Base-by-base conservation (phyloP, 2,888 invertebrate species). In the Tenthredo mesomela region DNA sequence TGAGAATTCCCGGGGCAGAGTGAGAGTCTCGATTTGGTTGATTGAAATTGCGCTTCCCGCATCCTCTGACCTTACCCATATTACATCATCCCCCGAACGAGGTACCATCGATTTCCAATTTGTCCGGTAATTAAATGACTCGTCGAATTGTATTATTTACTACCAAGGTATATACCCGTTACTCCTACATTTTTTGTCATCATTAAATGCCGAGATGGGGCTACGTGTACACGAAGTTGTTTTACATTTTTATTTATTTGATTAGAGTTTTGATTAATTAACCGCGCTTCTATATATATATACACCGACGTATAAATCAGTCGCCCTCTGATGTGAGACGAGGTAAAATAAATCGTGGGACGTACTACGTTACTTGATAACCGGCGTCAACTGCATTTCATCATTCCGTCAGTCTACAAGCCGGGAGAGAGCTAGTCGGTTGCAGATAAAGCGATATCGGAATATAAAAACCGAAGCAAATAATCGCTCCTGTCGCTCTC, bases 81-180 rank as follows among this genome's bases (percentile, higher is more conserved):
- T 77, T 77, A 43, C 43, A 73, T 73, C 43, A 73, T 73, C 73
- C 40, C 40, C 21, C 9, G 29, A 77, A 7, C 50, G 77, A 77
- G 77, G 18, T 5, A 43, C 29, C 67, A 82, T 82, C 82, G 82
- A 82, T 82, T 67, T 67, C 82, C 82, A 67, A 82, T 82, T 67
- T 82, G 82, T 82, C 67, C 29, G 43, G 82, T 82, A 67, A 82
- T 82, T 40, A 82, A 67, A 82, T 67, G 82, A 82, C 82, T 67
- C 82, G 65, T 82, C 25, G 43, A 67, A 78, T 78, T 37, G 58
- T 54, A 78, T 37, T 61, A 47, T 58, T 78, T 25, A 37, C 37
- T 78, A n/a, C 61, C 47, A 3, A 7, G 54, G n/a, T 54, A n/a
- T 54, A 54, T 3, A 21, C 21, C 37, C 4, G 33, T 18, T 47